phyloP scores from a whole-genome alignment of 1,140 invertebrate genomes.

The Paraescarpia echinospica region DNA sequence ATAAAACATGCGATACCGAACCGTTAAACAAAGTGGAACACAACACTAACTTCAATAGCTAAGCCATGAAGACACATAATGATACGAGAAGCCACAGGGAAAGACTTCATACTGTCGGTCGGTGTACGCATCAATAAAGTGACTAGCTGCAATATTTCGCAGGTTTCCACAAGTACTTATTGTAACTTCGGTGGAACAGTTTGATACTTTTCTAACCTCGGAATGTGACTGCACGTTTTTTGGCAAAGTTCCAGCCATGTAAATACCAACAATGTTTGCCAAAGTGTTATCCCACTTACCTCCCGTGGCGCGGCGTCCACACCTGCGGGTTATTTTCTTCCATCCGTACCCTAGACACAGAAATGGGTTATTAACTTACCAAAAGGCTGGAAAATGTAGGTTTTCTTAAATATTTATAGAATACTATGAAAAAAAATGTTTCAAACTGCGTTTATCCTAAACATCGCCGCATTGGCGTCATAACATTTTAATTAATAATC shows the following conservation, averaged over 20 bases:
- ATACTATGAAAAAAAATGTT: not conserved
- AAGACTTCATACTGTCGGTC: too few species aligned
- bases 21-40: not conserved
- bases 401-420: not conserved
- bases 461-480: too few species aligned
- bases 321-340: slow-evolving; percentile 56
- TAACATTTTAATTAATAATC: too few species aligned
- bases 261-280: not conserved
- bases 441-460: not conserved
- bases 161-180: not conserved
- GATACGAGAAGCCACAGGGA: not conserved
- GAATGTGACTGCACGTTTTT: not conserved
- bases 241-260: not conserved
- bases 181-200: not conserved
- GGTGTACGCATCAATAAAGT: not conserved
- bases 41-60: not conserved
- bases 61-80: not conserved
- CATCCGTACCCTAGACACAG: slow-evolving; percentile 52
- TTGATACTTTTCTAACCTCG: not conserved
- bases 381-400: not conserved
- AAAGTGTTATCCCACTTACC: slow-evolving; percentile 35
- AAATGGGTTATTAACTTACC: not conserved
- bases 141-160: too few species aligned
- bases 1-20: not conserved
- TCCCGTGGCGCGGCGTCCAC: slow-evolving; percentile 53